These are phyloP conservation scores for Limnephilus rhombicus DNA, from an alignment of 2,888 invertebrate species.

Conservation along the genomic window DNA sequence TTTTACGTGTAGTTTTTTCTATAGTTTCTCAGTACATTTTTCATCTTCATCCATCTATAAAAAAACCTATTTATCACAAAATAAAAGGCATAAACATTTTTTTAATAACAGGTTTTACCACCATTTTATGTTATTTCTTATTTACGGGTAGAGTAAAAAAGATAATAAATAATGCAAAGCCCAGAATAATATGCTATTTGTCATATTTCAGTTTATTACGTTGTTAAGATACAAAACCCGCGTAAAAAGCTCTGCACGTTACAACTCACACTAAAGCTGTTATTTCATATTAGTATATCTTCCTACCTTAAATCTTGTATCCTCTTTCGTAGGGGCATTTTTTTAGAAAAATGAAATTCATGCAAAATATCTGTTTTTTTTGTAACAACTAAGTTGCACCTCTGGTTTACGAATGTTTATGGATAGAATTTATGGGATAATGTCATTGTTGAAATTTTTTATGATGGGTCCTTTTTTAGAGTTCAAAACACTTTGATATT, in stretches of 20 bases:
- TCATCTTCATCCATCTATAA: neutral
- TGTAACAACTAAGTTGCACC: too few relatives aligned
- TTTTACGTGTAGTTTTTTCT: neutral
- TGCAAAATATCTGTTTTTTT: neutral
- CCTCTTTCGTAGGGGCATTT: too few relatives aligned
- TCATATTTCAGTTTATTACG: constrained; percentile 31
- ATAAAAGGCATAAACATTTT: neutral
- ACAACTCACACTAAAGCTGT: neutral
- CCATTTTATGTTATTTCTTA: neutral
- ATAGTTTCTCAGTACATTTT: neutral
- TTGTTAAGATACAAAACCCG: constrained; percentile 16
- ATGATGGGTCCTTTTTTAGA: too few relatives aligned
- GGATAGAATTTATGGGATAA: too few relatives aligned
- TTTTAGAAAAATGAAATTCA: too few relatives aligned
- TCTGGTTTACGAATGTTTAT: too few relatives aligned
- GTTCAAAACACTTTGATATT: too few relatives aligned
- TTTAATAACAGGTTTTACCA: neutral
- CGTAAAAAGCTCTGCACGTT: neutral
- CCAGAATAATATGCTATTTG: constrained; percentile 17
- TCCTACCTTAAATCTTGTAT: too few relatives aligned
- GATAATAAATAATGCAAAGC: constrained; percentile 5
- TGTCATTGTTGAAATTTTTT: too few relatives aligned
- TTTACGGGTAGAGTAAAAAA: neutral
- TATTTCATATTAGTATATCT: neutral
- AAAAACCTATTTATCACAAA: neutral